These are phyloP conservation scores for Nebria brevicollis DNA, from an alignment of 2,888 invertebrate genomes.

Conservation along the genomic window DNA sequence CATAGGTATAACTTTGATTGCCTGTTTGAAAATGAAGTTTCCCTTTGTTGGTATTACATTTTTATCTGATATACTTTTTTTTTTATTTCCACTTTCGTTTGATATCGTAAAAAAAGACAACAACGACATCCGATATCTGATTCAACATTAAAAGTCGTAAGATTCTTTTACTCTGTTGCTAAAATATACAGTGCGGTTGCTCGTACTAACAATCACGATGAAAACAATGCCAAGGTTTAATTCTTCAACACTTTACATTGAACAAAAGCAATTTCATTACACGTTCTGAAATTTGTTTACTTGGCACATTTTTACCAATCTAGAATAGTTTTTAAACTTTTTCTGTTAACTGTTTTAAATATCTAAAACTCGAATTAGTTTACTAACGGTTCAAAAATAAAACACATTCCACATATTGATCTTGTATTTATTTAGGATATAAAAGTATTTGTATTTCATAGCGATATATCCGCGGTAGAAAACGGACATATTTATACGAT, in stretches of 20 bases:
- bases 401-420: background rate
- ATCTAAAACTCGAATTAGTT: too few species aligned
- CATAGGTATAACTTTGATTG: conserved; percentile 45
- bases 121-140: conserved; percentile 28
- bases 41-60: conserved; percentile 40
- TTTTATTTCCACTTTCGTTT: conserved; percentile 36
- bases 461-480: background rate
- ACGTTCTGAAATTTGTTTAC: too few species aligned
- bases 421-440: background rate
- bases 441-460: background rate
- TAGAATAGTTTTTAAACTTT: too few species aligned
- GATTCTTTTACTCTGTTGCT: conserved; percentile 18
- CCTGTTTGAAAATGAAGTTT: conserved; percentile 42
- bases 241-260: too few species aligned
- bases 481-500: background rate
- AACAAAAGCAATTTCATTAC: too few species aligned
- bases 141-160: conserved; percentile 29
- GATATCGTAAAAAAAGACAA: conserved; percentile 30
- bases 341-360: too few species aligned
- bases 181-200: background rate
- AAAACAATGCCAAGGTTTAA: background rate
- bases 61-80: conserved; percentile 36
- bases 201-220: background rate
- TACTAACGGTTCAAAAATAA: too few species aligned
- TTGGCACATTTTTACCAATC: too few species aligned